These are phyloP conservation scores for Pseudorhiza aurosa DNA, from an alignment of 30 jellyfish, hydroid and myxozoan species.

Conservation along the genomic window DNA sequence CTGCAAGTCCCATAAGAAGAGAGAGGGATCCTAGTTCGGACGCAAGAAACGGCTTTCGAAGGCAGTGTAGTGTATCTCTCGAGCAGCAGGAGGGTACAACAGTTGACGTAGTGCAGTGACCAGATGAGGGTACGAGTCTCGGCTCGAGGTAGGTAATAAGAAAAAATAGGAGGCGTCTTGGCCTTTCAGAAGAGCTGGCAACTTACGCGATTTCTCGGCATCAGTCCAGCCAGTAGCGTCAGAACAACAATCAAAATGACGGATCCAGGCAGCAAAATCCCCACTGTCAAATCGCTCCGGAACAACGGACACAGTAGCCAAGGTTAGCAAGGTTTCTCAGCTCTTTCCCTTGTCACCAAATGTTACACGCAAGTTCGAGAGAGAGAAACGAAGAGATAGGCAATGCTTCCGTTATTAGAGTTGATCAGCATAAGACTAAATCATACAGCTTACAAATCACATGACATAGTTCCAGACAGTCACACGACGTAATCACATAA, in stretches of 20 bases:
- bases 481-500: too few species aligned
- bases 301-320: not conserved
- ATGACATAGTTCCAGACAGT: too few species aligned
- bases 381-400: too few species aligned
- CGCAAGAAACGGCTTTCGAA: slow-evolving; percentile 17
- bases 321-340: not conserved
- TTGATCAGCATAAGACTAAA: too few species aligned
- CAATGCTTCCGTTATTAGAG: not conserved
- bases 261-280: not conserved
- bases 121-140: not conserved
- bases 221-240: not conserved
- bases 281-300: too few species aligned
- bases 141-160: not conserved
- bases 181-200: slow-evolving; percentile 17
- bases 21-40: slow-evolving; percentile 25
- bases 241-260: too few species aligned
- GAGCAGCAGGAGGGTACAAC: slow-evolving; percentile 8
- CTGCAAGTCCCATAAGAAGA: slow-evolving; percentile 35
- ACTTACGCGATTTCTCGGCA: not conserved
- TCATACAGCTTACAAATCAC: too few species aligned
- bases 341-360: not conserved
- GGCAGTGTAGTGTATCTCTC: not conserved
- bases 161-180: not conserved
- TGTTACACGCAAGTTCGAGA: too few species aligned
- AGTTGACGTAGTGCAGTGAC: not conserved